Evolutionary conservation across 2,888 invertebrate species (phyloP).

Genomic region (Idaea straminata): DNA sequence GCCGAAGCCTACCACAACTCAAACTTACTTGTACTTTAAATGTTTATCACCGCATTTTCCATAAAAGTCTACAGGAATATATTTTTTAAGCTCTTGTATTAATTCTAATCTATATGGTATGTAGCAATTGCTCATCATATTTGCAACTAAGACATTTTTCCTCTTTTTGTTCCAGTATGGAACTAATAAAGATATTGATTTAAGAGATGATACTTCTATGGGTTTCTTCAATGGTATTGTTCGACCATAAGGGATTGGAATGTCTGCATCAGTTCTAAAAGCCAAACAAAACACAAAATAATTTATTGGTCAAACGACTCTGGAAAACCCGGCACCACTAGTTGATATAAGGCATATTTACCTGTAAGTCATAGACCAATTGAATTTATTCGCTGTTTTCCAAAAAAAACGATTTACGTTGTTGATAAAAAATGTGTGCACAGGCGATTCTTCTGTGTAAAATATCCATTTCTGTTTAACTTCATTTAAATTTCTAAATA

Average conservation of each 20-base stretch:
- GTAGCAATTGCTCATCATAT: constrained; percentile 34
- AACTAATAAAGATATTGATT: constrained; percentile 19
- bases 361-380: constrained; percentile 83
- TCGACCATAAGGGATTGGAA: constrained; percentile 81
- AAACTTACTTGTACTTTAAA: constrained; percentile 52
- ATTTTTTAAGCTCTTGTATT: constrained; percentile 7
- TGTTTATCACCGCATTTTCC: constrained; percentile 82
- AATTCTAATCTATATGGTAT: constrained; percentile 1
- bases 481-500: constrained; percentile 32
- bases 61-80: constrained; percentile 62
- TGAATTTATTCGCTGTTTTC: constrained; percentile 78
- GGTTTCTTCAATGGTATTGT: constrained; percentile 47
- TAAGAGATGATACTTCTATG: constrained; percentile 20
- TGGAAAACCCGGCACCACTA: not conserved
- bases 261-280: constrained; percentile 68
- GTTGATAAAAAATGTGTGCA: constrained; percentile 72
- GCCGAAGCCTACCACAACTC: not conserved
- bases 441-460: constrained; percentile 82
- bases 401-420: constrained; percentile 17
- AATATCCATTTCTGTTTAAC: constrained; percentile 82
- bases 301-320: not conserved
- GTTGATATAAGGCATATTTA: constrained; percentile 43
- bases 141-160: constrained; percentile 47
- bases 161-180: constrained; percentile 54
- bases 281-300: no score